Evolutionary conservation across 2,113 vertebrate genomes (phyloP).

Genomic region (Pseudois nayaur): DNA sequence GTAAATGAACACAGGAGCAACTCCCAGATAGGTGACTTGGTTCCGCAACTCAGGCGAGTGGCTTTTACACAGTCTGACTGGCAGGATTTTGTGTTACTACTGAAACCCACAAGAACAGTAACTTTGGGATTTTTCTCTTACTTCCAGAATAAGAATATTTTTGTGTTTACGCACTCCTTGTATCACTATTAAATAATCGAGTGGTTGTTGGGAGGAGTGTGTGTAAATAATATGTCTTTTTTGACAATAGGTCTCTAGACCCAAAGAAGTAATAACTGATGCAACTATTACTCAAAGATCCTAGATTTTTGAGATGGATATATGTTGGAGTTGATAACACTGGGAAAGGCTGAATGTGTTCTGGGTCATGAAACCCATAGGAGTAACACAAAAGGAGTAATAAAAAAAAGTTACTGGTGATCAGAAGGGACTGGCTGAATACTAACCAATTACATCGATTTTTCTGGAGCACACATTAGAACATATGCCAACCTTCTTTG

Average conservation of each 20-base stretch:
- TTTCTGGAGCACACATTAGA: background rate
- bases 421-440: background rate
- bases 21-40: background rate
- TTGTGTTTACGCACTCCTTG: background rate
- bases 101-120: background rate
- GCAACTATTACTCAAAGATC: background rate
- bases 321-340: background rate
- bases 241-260: background rate
- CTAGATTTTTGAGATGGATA: background rate
- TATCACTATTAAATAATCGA: background rate
- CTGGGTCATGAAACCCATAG: background rate
- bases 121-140: background rate
- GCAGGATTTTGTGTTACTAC: background rate
- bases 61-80: background rate
- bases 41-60: fast-evolving
- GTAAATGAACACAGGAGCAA: background rate
- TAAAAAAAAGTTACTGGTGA: background rate
- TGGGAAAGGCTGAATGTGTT: background rate
- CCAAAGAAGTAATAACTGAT: background rate
- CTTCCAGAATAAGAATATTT: background rate
- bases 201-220: background rate
- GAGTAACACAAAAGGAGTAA: background rate
- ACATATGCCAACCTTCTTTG: background rate
- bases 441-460: background rate
- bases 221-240: background rate